These are phyloP conservation scores for Danionella cerebrum DNA, from an alignment of 2,113 vertebrate genomes.

Conservation along the genomic window DNA sequence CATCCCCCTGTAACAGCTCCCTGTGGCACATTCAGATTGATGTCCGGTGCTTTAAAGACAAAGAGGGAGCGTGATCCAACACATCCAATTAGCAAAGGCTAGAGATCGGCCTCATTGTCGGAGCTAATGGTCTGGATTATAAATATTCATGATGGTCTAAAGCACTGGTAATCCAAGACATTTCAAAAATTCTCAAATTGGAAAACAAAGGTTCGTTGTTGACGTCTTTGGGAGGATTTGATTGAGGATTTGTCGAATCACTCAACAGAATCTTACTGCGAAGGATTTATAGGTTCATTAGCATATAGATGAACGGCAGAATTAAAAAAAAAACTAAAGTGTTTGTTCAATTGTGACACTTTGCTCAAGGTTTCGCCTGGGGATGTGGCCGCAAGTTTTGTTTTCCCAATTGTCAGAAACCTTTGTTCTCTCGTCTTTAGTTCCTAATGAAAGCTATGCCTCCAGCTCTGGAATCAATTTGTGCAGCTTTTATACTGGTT, in stretches of 20 bases:
- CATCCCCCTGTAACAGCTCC: not conserved
- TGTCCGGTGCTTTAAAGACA: not conserved
- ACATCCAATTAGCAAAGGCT: conserved; percentile 20
- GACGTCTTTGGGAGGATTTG: not conserved
- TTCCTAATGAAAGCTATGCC: not conserved
- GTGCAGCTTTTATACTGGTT: not conserved
- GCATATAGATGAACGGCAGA: not conserved
- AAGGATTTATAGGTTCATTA: not conserved
- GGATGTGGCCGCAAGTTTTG: too few species aligned
- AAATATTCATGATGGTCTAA: conserved; percentile 12
- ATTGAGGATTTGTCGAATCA: too few species aligned
- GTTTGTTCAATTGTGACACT: too few species aligned
- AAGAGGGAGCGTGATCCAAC: conserved; percentile 4
- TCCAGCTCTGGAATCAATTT: not conserved
- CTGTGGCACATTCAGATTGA: not conserved
- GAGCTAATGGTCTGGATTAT: conserved; percentile 12
- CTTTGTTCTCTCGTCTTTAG: not conserved
- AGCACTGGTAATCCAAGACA: conserved; percentile 1
- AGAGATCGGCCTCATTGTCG: not conserved
- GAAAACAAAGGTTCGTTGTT: not conserved
- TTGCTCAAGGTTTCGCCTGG: not conserved
- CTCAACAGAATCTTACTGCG: too few species aligned
- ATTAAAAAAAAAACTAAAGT: not conserved
- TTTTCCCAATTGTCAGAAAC: not conserved
- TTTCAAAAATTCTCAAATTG: conserved; percentile 11